phyloP scores from a whole-genome alignment of 2,888 invertebrate genomes.

The Cartodere bifasciata region DNA sequence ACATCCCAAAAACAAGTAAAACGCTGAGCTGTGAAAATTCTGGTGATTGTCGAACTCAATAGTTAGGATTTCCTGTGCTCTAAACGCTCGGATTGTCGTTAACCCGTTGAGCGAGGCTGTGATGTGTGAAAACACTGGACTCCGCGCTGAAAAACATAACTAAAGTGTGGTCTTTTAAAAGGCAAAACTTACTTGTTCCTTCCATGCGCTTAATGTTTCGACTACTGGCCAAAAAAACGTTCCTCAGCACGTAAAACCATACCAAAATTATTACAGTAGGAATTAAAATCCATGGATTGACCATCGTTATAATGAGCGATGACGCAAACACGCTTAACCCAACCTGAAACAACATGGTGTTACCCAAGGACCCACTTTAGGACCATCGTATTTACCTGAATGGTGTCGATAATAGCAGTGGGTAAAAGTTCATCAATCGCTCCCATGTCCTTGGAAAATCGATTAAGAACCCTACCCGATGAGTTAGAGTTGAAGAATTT shows the following conservation, averaged over 20 bases:
- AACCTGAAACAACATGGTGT: slow-evolving; percentile 43
- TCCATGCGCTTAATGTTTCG: slow-evolving; percentile 60
- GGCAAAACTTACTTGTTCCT: slow-evolving; percentile 49
- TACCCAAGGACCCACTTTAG: neutral
- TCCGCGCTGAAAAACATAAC: slow-evolving; percentile 47
- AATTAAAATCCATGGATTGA: slow-evolving; percentile 56
- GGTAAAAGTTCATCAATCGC: slow-evolving; percentile 43
- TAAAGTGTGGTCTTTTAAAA: too few relatives aligned
- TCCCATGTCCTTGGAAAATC: slow-evolving; percentile 62
- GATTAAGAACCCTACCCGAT: slow-evolving; percentile 49
- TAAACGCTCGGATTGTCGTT: slow-evolving; percentile 60
- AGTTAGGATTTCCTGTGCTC: slow-evolving; percentile 47
- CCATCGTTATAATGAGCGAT: slow-evolving; percentile 53
- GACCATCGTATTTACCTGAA: slow-evolving; percentile 31
- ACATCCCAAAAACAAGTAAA: slow-evolving; percentile 49
- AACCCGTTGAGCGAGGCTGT: slow-evolving; percentile 64
- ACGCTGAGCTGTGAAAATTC: slow-evolving; percentile 58
- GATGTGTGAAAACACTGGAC: slow-evolving; percentile 65
- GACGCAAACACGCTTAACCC: slow-evolving; percentile 54
- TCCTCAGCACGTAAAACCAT: slow-evolving; percentile 52
- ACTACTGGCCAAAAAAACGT: slow-evolving; percentile 59
- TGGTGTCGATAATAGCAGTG: slow-evolving; percentile 38
- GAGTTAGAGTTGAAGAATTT: slow-evolving; percentile 59
- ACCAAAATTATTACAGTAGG: slow-evolving; percentile 52
- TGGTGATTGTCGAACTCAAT: slow-evolving; percentile 48